Evolutionary conservation across 2,113 vertebrate genomes (phyloP).

Genomic region (Eubucco bourcierii): DNA sequence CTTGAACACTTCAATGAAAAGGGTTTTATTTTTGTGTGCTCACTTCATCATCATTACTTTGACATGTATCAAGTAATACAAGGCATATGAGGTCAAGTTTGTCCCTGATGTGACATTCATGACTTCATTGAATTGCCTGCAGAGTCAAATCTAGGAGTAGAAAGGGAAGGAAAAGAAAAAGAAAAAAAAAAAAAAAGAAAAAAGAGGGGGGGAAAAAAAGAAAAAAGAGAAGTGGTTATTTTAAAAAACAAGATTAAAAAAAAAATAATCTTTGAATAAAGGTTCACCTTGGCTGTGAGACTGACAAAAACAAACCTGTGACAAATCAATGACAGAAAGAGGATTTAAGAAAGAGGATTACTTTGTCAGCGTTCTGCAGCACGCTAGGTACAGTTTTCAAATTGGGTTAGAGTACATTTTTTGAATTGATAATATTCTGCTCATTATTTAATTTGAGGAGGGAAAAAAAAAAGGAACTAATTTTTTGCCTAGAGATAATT

Average conservation of each 20-base stretch:
- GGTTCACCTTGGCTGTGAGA: conserved; percentile 8
- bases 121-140: not conserved
- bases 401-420: not conserved
- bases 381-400: not conserved
- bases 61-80: not conserved
- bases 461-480: not conserved
- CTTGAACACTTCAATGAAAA: not conserved
- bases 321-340: conserved; percentile 43
- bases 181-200: not conserved
- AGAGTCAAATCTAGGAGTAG: not conserved
- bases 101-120: not conserved
- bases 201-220: too few species aligned
- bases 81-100: not conserved
- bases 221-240: not conserved
- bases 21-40: not conserved
- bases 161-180: not conserved
- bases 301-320: conserved; percentile 8
- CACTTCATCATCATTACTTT: not conserved
- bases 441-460: conserved; percentile 18
- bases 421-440: not conserved
- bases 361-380: not conserved
- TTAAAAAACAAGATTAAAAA: not conserved
- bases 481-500: conserved; percentile 21
- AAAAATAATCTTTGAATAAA: not conserved
- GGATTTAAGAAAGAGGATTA: conserved; percentile 46